Conservation (phyloP, 2,888 invertebrate species). For the Ormyrus nitidulus region DNA sequence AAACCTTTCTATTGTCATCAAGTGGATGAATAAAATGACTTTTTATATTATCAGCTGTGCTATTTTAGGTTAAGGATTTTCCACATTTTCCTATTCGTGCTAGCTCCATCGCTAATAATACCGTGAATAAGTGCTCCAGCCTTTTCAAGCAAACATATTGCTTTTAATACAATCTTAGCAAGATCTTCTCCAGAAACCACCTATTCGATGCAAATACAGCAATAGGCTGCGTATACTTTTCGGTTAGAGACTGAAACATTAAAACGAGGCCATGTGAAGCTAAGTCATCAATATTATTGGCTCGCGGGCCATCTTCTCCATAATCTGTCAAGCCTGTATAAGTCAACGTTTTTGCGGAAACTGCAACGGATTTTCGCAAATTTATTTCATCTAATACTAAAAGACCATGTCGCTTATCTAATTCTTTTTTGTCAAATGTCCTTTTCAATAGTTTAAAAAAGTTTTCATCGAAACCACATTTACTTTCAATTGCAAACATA, state of each 20-base stretch:
- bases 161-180: too few species aligned
- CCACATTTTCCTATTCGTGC: constrained; percentile 35
- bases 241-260: too few species aligned
- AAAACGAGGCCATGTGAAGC: too few species aligned
- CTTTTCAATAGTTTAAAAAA: constrained; percentile 55
- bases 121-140: constrained; percentile 40
- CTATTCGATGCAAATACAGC: too few species aligned
- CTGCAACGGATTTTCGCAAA: constrained; percentile 54
- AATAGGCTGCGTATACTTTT: too few species aligned
- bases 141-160: constrained; percentile 39
- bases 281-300: too few species aligned
- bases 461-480: constrained; percentile 56
- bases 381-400: constrained; percentile 59
- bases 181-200: too few species aligned
- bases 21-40: constrained; percentile 37
- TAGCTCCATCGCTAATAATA: constrained; percentile 39
- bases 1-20: constrained; percentile 38
- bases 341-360: constrained; percentile 52
- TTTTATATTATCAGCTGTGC: constrained; percentile 10
- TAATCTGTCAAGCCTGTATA: constrained; percentile 58
- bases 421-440: constrained; percentile 43
- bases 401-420: constrained; percentile 53
- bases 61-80: constrained; percentile 6
- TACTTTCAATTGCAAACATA: constrained; percentile 44
- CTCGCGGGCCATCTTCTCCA: too few species aligned